Conservation (phyloP, 2,888 invertebrate species). For the Ashinkailepas kermadecensis region DNA sequence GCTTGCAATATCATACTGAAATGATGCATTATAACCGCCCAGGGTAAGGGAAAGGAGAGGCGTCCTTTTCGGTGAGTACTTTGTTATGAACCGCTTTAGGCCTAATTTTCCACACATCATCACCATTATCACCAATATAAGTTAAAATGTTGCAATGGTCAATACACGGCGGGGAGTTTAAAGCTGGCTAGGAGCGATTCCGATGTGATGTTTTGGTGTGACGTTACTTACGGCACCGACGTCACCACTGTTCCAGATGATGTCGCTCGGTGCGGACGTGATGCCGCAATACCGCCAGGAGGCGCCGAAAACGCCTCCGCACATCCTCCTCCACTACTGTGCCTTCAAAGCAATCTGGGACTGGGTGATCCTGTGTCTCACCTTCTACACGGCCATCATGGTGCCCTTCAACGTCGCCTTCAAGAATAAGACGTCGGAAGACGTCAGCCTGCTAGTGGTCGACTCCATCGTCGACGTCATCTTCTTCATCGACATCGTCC, state of each 20-base stretch:
- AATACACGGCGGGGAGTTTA: too few species aligned
- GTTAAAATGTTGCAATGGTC: too few species aligned
- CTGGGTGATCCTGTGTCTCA: slow-evolving; percentile 99
- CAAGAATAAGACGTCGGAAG: slow-evolving; percentile 97
- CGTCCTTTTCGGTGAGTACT: too few species aligned
- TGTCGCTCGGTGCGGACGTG: slow-evolving; percentile 96
- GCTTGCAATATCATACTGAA: too few species aligned
- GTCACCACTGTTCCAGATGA: slow-evolving; percentile 48
- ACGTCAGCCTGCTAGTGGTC: slow-evolving; percentile 86
- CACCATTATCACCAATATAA: too few species aligned
- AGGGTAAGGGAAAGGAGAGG: too few species aligned
- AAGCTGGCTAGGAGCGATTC: too few species aligned
- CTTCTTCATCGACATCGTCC: slow-evolving; percentile 99
- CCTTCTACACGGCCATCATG: slow-evolving; percentile 98
- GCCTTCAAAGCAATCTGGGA: slow-evolving; percentile 76
- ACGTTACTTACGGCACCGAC: background rate
- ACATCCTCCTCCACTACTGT: slow-evolving; percentile 99
- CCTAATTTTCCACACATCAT: too few species aligned
- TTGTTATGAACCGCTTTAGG: too few species aligned
- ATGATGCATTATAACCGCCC: too few species aligned
- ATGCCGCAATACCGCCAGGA: slow-evolving; percentile 98
- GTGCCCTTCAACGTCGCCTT: slow-evolving; percentile 99
- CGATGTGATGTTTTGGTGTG: too few species aligned
- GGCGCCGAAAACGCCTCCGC: slow-evolving; percentile 98
- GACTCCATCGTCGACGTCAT: slow-evolving; percentile 98